phyloP scores from a whole-genome alignment of 2,113 vertebrate genomes.

The Pteropus alecto region DNA sequence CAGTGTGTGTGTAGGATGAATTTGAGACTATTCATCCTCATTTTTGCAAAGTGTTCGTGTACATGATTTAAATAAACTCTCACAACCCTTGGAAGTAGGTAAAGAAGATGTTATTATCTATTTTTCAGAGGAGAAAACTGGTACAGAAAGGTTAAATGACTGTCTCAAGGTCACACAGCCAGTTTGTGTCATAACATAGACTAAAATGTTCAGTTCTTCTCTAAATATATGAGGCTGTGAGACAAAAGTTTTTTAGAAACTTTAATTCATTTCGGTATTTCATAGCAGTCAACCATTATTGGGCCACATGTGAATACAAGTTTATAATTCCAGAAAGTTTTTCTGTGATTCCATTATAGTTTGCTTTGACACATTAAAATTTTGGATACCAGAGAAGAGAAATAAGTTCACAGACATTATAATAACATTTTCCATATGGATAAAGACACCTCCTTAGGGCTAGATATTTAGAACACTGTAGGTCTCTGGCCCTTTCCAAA shows the following conservation, averaged over 20 bases:
- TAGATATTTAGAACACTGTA: neutral
- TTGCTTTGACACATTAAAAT: neutral
- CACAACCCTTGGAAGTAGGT: neutral
- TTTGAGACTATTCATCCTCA: neutral
- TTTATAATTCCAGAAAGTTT: conserved; percentile 7
- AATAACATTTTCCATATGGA: neutral
- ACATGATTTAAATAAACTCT: neutral
- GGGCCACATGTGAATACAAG: neutral
- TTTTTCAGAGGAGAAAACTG: neutral
- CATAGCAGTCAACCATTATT: neutral
- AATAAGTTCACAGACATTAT: neutral
- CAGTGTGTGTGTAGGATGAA: neutral
- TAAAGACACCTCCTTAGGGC: neutral
- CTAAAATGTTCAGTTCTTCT: neutral
- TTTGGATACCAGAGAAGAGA: neutral
- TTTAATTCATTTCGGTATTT: conserved; percentile 35
- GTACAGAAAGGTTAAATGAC: neutral
- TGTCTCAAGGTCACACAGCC: neutral
- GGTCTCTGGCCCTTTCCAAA: neutral
- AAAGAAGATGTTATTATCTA: neutral
- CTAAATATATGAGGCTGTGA: neutral
- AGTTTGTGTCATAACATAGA: neutral
- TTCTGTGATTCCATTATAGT: neutral
- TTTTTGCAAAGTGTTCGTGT: neutral
- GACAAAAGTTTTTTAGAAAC: conserved; percentile 12